phyloP scores from a whole-genome alignment of 2,888 invertebrate genomes.

The Athetis lepigone region DNA sequence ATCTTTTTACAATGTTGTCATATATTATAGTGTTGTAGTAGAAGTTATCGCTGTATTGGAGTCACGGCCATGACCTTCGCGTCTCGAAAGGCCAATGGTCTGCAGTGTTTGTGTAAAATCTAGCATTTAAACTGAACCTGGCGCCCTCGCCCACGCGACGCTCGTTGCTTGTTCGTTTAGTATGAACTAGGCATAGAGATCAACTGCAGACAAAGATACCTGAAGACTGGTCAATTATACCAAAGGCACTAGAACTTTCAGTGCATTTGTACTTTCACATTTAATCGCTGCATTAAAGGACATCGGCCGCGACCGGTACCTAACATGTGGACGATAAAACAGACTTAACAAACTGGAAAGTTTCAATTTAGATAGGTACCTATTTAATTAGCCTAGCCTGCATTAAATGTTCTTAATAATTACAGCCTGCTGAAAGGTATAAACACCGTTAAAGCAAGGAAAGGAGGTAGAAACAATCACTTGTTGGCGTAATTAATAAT shows the following conservation, averaged over 20 bases:
- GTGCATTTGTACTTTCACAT: constrained; percentile 39
- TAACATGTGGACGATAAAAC: neutral
- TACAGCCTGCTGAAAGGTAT: neutral
- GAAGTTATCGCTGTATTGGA: constrained; percentile 49
- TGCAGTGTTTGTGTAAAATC: constrained; percentile 70
- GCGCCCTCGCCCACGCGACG: constrained; percentile 70
- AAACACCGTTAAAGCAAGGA: constrained; percentile 12
- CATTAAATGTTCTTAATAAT: neutral
- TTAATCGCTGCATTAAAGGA: constrained; percentile 9
- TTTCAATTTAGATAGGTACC: neutral
- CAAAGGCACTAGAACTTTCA: constrained; percentile 25
- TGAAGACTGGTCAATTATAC: neutral
- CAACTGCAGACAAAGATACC: neutral
- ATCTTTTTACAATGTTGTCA: neutral
- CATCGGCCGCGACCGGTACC: neutral
- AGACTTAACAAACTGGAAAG: neutral
- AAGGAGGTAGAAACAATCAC: constrained; percentile 25
- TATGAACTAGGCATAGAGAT: constrained; percentile 7
- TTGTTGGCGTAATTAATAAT: constrained; percentile 25
- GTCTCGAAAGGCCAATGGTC: constrained; percentile 80
- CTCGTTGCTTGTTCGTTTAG: constrained; percentile 35
- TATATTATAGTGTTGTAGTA: constrained; percentile 13
- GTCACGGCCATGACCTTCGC: constrained; percentile 73
- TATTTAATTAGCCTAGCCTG: neutral
- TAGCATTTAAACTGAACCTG: constrained; percentile 70